phyloP scores from a whole-genome alignment of 2,113 vertebrate species.

The Sceloporus tristichus region DNA sequence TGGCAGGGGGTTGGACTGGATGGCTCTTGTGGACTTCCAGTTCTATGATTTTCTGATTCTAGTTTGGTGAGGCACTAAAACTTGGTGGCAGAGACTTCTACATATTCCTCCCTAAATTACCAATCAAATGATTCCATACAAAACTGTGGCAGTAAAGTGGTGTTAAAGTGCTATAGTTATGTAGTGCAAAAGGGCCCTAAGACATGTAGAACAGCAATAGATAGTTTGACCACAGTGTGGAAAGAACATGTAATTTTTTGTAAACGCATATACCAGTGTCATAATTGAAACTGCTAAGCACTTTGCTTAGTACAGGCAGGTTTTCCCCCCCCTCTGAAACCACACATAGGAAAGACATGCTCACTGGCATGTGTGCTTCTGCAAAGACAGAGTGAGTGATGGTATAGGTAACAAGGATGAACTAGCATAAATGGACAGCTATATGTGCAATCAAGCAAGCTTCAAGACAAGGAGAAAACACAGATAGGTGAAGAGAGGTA shows the following conservation, averaged over 20 bases:
- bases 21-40: too few relatives aligned
- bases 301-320: background rate
- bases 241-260: background rate
- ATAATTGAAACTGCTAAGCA: background rate
- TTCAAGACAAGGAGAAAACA: background rate
- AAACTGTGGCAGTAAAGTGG: too few relatives aligned
- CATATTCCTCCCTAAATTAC: too few relatives aligned
- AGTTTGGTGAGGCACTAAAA: too few relatives aligned
- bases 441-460: background rate
- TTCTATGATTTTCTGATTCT: too few relatives aligned
- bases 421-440: background rate
- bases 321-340: background rate
- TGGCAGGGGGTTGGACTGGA: too few relatives aligned
- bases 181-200: too few relatives aligned
- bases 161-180: too few relatives aligned
- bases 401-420: background rate
- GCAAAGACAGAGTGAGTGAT: background rate
- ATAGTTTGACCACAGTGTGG: background rate
- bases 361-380: background rate
- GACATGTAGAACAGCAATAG: too few relatives aligned
- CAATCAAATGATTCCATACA: too few relatives aligned
- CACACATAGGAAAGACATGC: background rate
- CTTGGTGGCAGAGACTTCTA: too few relatives aligned
- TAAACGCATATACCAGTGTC: background rate
- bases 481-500: background rate